Percentiles rank a stretch among this genome's conserved stretches.
phyloP scores from a whole-genome alignment of 2,888 invertebrate species.

The Platynereis dumerilii region DNA sequence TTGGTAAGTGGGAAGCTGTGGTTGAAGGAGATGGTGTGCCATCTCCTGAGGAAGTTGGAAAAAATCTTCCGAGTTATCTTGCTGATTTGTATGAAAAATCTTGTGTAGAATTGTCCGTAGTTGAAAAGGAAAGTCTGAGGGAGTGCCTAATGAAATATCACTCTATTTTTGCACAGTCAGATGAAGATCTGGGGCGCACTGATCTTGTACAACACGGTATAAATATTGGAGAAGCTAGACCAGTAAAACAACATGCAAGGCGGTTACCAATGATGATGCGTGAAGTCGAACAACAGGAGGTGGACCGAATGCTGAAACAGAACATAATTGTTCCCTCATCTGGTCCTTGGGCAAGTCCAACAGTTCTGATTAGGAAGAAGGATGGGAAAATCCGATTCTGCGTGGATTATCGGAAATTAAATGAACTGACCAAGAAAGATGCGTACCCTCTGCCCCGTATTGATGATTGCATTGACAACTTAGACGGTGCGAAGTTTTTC shows the following conservation, averaged over 20 bases:
- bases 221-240: conserved; percentile 4
- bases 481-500: conserved; percentile 11
- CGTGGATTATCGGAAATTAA: conserved; percentile 5
- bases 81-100: too few relatives aligned
- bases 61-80: too few relatives aligned
- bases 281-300: background rate
- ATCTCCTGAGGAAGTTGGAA: too few relatives aligned
- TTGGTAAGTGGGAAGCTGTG: too few relatives aligned
- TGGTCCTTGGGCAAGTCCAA: conserved; percentile 11
- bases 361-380: conserved; percentile 8
- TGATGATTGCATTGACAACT: conserved; percentile 6
- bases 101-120: too few relatives aligned
- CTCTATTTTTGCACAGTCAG: conserved; percentile 8
- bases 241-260: conserved; percentile 6
- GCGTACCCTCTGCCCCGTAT: conserved; percentile 4
- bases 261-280: background rate
- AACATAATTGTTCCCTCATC: conserved; percentile 3
- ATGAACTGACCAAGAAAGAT: conserved; percentile 6
- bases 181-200: conserved; percentile 15
- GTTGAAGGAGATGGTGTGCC: too few relatives aligned
- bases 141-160: background rate
- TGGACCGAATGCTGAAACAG: background rate
- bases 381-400: conserved; percentile 5
- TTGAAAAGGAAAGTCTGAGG: background rate
- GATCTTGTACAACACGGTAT: conserved; percentile 4